Evolutionary conservation across 1,140 invertebrate genomes (phyloP), one percentile per base, ranked within the genome.

Genomic region (Probaryconus sp.): DNA sequence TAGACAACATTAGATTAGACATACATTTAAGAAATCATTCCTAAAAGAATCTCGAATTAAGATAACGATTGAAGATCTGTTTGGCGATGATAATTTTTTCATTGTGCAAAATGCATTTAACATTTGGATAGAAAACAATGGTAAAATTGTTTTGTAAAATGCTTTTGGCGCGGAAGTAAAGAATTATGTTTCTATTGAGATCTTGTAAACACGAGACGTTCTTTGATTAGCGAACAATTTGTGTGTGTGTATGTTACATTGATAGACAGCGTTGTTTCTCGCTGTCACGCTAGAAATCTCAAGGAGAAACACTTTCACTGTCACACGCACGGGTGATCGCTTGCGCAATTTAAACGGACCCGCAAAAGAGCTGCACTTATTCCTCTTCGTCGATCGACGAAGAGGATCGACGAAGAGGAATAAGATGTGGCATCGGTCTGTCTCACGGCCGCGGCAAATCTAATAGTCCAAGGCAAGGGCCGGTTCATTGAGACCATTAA

Each of bases 241-340:
- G 40, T 37, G 48, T 68, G 50, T 64, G 21, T 33, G 45, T 31
- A 64, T 0, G 38, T 48, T 35, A 77, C 51, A 33, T 51, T 50
- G 35, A 64, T 68, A 71, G 37, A 67, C 51, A 60, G n/a, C 31
- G 61, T 64, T 72, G 51, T 74, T 67, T 74, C 63, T 72, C 53
- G 58, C 16, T 70, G 51, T 77, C 67, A 76, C 43, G 48, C 43
- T 83, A 79, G 80, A 83, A 84, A 82, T 70, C 73, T 84, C 85
- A 85, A 87, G 85, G 85, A 81, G 80, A 86, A 79, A 82, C 81
- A 86, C 85, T 87, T 87, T 86, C 85, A 79, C 86, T 83, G 81
- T 82, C 85, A 81, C 72, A 79, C 74, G 72, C 45, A 65, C 38
- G 55, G 38, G 31, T 64, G 68, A 58, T 45, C 50, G 67, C 47